A percentile compares a stretch with the other conserved stretches of the same genome.
Evolutionary conservation across 2,113 vertebrate genomes (phyloP).

Genomic region (Lagopus muta): DNA sequence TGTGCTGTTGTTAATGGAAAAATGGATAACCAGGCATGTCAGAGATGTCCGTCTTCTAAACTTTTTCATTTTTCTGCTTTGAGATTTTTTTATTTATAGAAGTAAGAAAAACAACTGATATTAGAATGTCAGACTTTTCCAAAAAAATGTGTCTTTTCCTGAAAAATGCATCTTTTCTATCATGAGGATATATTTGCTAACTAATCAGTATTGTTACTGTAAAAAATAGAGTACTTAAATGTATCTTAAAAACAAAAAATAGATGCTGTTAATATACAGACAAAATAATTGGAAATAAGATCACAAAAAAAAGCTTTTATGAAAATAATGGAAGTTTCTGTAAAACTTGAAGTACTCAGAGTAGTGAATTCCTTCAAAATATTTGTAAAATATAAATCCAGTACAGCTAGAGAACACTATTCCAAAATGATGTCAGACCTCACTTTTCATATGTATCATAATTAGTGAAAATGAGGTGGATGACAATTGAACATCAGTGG

Average conservation of each 20-base stretch:
- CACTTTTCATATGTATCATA: background rate
- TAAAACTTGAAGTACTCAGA: background rate
- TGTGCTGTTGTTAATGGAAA: constrained; percentile 47
- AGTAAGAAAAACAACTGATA: background rate
- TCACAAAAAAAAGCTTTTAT: background rate
- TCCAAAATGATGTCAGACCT: background rate
- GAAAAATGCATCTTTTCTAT: background rate
- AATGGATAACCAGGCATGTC: constrained; percentile 9
- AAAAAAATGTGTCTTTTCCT: background rate
- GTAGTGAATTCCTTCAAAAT: background rate
- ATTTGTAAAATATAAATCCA: background rate
- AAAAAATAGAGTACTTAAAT: background rate
- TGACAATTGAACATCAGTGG: background rate
- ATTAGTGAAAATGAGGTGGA: background rate
- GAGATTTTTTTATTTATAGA: background rate
- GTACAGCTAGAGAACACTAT: background rate
- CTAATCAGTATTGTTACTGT: background rate
- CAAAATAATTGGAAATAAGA: background rate
- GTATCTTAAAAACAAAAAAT: background rate
- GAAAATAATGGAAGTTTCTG: background rate
- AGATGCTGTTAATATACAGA: background rate
- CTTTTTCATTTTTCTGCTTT: constrained; percentile 22
- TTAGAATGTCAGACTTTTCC: background rate
- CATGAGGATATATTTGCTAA: background rate
- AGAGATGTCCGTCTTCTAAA: background rate